These are phyloP conservation scores for Staurois parvus DNA, from an alignment of 2,797 vertebrate genomes.

Conservation along the genomic window DNA sequence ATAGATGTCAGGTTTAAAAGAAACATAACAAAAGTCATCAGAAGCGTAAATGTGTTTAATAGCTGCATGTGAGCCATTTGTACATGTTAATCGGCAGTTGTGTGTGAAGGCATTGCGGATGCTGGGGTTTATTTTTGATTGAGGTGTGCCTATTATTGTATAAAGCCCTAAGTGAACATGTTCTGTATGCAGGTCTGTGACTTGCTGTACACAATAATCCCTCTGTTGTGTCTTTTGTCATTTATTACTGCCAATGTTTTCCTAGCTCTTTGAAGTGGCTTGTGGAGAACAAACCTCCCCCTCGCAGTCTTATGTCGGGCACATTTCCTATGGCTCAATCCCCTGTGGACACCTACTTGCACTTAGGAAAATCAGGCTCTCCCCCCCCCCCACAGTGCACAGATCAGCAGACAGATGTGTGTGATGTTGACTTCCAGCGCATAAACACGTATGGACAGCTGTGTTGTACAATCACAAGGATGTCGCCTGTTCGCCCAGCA, in stretches of 20 bases:
- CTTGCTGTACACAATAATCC: constrained; percentile 7
- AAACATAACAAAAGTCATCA: not conserved
- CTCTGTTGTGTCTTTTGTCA: constrained; percentile 24
- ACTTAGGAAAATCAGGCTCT: not conserved
- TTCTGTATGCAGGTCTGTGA: constrained; percentile 8
- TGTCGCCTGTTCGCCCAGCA: not conserved
- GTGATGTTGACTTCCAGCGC: not conserved
- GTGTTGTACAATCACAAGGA: not conserved
- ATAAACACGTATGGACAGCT: not conserved
- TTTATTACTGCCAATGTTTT: constrained; percentile 33
- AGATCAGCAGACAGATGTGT: not conserved
- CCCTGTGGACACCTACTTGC: constrained; percentile 30
- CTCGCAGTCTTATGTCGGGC: constrained; percentile 27
- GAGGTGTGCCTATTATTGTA: not conserved
- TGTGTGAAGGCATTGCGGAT: not conserved
- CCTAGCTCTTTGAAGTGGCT: constrained; percentile 38
- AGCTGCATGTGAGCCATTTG: not conserved
- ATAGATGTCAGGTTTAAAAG: not conserved
- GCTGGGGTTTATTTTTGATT: not conserved
- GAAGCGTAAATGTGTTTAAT: not conserved
- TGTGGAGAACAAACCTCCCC: constrained; percentile 45
- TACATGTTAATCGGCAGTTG: too few species aligned
- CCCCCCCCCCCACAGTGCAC: not conserved
- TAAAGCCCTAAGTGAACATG: not conserved
- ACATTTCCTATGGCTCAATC: constrained; percentile 32